phyloP scores from a whole-genome alignment of 35 echinoderm and acorn worm species.

The Anneissia japonica region DNA sequence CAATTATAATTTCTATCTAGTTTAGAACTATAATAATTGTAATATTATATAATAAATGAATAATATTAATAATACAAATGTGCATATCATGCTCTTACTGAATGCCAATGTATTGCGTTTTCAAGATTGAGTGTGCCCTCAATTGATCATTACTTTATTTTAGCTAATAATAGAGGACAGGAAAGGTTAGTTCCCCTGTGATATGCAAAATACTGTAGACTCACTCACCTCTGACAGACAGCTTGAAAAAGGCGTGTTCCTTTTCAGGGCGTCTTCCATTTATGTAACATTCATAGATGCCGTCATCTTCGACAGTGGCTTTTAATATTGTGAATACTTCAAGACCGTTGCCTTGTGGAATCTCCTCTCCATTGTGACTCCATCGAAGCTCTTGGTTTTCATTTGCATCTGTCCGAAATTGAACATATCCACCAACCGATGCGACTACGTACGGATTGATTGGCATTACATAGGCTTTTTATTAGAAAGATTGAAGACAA shows the following conservation, averaged over 20 bases:
- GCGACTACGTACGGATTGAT: not conserved
- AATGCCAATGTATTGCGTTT: no score
- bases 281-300: not conserved
- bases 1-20: no score
- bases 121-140: no score
- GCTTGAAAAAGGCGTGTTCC: not conserved
- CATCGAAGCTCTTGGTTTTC: not conserved
- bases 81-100: no score
- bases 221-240: not conserved
- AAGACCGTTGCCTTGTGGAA: not conserved
- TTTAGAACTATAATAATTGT: no score
- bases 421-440: not conserved
- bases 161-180: no score
- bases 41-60: no score
- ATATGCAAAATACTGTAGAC: no score
- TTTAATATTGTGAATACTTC: not conserved
- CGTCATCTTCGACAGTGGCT: not conserved
- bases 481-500: no score
- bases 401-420: not conserved
- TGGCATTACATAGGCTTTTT: not conserved
- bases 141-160: no score
- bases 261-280: not conserved
- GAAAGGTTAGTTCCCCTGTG: no score
- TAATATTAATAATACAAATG: no score
- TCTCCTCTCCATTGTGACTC: not conserved